Evolutionary conservation across 2,888 invertebrate species (phyloP), one percentile per base, ranked within the genome.

Genomic region (Xanthorhoe spadicearia): DNA sequence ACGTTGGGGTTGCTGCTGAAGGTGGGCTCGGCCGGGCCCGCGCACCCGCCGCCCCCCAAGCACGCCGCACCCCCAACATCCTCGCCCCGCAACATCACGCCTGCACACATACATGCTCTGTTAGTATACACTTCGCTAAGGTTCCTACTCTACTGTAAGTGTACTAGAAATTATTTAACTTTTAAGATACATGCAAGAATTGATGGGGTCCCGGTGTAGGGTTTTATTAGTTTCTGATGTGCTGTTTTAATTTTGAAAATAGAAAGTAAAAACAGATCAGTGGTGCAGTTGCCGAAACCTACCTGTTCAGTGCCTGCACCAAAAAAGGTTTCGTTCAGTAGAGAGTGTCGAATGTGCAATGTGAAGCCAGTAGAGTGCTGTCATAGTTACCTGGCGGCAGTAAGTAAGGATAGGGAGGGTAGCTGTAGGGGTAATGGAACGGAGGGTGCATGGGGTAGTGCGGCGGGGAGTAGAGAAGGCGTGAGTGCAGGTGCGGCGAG

Each of bases 1-100:
- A 97, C 97, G 93, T 97, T 97, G 75, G 97, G 97, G 93, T 97
- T 97, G 89, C 96, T 96, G 89, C 97, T 97, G 88, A 97, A 94
- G 77, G 97, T 97, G 78, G 96, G 96, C 89, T 97, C 96, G 85
- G 96, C 96, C 85, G 96, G 93, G 76, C 97, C 97, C 81, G 97
- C 97, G 92, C 97, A 97, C 82, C 97, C 95, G 92, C 96, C 96
- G 80, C 96, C 95, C 86, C 97, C 97, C 85, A 97, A 97, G 77
- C 96, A 95, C 82, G 96, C 38, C 38, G 38, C 97, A 82, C 96
- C 38, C 38, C 13, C 97, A n/a, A n/a, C n/a, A 81, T 97, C 97
- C 85, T 97, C 97, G 77, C 96, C 95, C 82, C 96, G 95, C 88
- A 96, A 92, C 89, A 96, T 95, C 90, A 97, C 94, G 87, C 96